Percentiles rank a stretch among this genome's conserved stretches.
phyloP scores from a whole-genome alignment of 1,140 invertebrate species.

The Chelonus insularis region DNA sequence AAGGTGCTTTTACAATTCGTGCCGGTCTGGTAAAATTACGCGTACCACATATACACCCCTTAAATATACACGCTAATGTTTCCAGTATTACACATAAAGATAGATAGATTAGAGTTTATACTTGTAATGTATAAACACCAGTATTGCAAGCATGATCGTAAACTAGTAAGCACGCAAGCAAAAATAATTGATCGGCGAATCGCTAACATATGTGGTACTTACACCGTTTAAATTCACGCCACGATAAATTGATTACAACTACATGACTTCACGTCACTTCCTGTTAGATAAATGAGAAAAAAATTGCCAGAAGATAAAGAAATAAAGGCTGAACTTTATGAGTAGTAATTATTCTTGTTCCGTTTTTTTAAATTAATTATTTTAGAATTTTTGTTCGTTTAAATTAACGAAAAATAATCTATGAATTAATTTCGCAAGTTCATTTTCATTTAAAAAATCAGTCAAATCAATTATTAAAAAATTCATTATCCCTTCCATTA shows the following conservation, averaged over 20 bases:
- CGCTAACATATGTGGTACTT: slow-evolving; percentile 34
- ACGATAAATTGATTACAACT: slow-evolving; percentile 35
- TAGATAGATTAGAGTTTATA: neutral
- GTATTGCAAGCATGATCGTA: neutral
- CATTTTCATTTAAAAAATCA: too few species aligned
- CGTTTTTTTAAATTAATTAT: too few species aligned
- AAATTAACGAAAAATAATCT: too few species aligned
- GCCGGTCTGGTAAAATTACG: slow-evolving; percentile 12
- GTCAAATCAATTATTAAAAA: too few species aligned
- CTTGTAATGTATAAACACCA: neutral
- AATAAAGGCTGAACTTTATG: too few species aligned
- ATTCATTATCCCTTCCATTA: too few species aligned
- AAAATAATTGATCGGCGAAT: slow-evolving; percentile 44
- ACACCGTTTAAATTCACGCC: neutral
- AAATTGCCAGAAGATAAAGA: too few species aligned
- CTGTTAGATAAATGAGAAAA: neutral
- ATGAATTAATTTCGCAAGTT: too few species aligned
- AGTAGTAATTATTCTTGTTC: too few species aligned
- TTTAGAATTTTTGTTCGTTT: too few species aligned
- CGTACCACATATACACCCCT: neutral
- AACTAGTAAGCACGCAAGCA: slow-evolving; percentile 34
- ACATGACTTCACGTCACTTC: neutral
- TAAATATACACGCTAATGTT: slow-evolving; percentile 13
- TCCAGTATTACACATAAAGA: slow-evolving; percentile 3
- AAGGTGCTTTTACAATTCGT: slow-evolving; percentile 15